Conservation (phyloP, 2,113 vertebrate genomes). For the Phrynosoma platyrhinos region DNA sequence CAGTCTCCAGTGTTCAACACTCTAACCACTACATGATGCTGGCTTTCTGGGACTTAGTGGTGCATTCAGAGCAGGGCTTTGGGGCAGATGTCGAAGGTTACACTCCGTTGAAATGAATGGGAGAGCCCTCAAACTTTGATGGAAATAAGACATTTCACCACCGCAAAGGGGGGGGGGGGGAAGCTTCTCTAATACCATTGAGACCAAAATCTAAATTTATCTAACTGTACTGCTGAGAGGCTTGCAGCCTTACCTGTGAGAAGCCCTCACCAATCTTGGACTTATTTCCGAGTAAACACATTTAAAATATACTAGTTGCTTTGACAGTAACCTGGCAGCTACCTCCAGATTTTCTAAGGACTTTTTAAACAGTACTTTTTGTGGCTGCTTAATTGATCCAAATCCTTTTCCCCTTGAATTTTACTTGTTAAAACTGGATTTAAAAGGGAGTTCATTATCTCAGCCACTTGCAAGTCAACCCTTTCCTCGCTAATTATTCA, state of each 20-base stretch:
- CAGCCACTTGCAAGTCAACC: constrained; percentile 61
- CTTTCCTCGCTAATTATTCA: constrained; percentile 69
- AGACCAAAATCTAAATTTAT: background rate
- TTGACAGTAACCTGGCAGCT: background rate
- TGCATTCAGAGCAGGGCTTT: background rate
- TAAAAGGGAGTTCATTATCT: constrained; percentile 75
- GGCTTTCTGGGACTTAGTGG: no score
- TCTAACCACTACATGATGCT: no score
- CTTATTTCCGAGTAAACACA: constrained; percentile 21
- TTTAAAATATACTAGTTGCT: background rate
- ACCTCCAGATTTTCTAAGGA: constrained; percentile 32
- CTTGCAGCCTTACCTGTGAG: background rate
- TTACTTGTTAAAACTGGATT: constrained; percentile 79
- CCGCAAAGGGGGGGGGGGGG: background rate
- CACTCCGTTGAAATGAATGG: background rate
- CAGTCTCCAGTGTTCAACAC: no score
- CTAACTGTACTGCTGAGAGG: background rate
- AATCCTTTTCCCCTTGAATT: constrained; percentile 69
- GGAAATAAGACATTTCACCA: background rate
- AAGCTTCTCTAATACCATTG: no score
- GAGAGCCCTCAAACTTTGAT: background rate
- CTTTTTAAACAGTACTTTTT: constrained; percentile 65
- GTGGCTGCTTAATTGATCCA: constrained; percentile 73
- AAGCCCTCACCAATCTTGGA: background rate
- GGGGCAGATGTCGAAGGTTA: background rate